Base-by-base conservation (phyloP, 2,113 vertebrate genomes). In the human (Homo sapiens) region DNA sequence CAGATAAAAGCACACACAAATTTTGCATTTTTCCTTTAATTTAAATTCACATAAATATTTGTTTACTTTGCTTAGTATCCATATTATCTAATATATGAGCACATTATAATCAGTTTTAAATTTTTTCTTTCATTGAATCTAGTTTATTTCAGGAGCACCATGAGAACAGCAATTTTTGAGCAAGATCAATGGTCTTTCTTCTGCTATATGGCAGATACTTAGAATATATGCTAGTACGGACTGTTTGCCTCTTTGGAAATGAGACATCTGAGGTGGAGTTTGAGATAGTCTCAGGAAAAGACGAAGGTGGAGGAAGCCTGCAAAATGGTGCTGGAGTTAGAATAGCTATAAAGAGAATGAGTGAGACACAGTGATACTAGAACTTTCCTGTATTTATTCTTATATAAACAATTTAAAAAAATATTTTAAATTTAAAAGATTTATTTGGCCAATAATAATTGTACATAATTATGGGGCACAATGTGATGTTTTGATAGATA, bases 1-100 rank as follows among this genome's bases (percentile, higher is more conserved):
- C 25, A 97, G 70, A 75, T 80, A 91, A 96, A 97, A 90, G 14
- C 64, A 82, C 32, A 76, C 2, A 85, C 35, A 95, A 91, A n/a
- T 80, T 12, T 70, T 55, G 18, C 1, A 25, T 72, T 94, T 96
- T 84, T 68, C 27, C 85, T 35, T 52, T 38, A 68, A 0, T 83
- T 98, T 82, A 86, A 61, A 95, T 14, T 52, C 22, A 73, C n/a
- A 72, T 1, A 84, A 75, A 38, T 52, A 35, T 76, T 48, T 96
- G 12, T 75, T 94, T 94, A 68, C 20, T 93, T 97, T 96, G 22
- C 3, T 97, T 92, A 92, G 3, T 81, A 81, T 72, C 32, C 18
- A 59, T 90, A 80, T 72, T 73, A 81, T 68, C 38, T 81, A 30
- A 84, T 64, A 70, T 11, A 48, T 55, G 72, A 95, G 1, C 35